phyloP scores from a whole-genome alignment of 2,113 vertebrate genomes.

The Alosa alosa region DNA sequence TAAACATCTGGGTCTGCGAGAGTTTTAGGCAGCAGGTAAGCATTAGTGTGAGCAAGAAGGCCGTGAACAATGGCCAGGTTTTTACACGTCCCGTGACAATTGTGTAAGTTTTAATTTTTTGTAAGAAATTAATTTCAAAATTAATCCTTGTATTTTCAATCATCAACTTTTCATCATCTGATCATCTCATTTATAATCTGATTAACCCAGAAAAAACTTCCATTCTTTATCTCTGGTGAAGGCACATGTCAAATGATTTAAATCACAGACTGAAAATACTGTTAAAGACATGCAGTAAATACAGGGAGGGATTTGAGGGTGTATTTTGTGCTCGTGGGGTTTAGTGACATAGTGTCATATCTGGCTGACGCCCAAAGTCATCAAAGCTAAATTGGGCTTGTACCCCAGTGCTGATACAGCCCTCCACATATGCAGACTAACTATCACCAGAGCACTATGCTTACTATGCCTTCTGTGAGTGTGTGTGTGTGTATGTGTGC shows the following conservation, averaged over 20 bases:
- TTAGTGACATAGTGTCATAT: slow-evolving; percentile 39
- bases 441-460: slow-evolving; percentile 22
- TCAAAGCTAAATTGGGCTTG: slow-evolving; percentile 34
- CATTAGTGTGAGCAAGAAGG: background rate
- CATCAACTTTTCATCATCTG: background rate
- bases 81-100: background rate
- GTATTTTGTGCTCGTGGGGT: slow-evolving; percentile 39
- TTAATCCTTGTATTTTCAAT: background rate
- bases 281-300: background rate
- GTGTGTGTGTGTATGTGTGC: slow-evolving; percentile 13
- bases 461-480: slow-evolving; percentile 4
- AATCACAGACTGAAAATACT: background rate
- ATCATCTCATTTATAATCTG: background rate
- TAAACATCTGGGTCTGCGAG: background rate
- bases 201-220: background rate
- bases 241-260: background rate
- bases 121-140: background rate
- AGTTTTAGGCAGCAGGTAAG: background rate
- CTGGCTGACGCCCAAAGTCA: slow-evolving; percentile 43
- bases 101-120: background rate
- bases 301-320: slow-evolving; percentile 23
- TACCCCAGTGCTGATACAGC: slow-evolving; percentile 15
- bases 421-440: background rate
- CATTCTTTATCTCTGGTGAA: background rate
- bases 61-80: background rate